Evolutionary conservation across 2,113 vertebrate genomes (phyloP).

Genomic region (Elephas maximus): DNA sequence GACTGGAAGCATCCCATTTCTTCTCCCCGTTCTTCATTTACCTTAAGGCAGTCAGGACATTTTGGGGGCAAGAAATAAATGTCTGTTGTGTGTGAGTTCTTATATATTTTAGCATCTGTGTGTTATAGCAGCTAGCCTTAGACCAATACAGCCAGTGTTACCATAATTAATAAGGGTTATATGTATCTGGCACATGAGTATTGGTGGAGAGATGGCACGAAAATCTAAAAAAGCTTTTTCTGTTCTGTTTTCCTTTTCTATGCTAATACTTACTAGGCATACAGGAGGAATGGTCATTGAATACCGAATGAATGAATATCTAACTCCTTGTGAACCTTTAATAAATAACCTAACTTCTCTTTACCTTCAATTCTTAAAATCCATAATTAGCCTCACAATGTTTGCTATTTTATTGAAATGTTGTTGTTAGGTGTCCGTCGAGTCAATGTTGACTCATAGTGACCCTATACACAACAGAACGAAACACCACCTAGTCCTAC

Average conservation of each 20-base stretch:
- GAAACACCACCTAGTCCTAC: too few relatives aligned
- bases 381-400: constrained; percentile 48
- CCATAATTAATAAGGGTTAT: background rate
- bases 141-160: background rate
- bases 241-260: constrained; percentile 11
- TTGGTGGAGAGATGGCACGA: background rate
- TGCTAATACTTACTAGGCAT: background rate
- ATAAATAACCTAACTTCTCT: constrained; percentile 15
- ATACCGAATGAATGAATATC: background rate
- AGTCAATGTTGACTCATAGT: too few relatives aligned
- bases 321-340: background rate
- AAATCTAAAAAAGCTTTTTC: constrained; percentile 14
- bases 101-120: background rate
- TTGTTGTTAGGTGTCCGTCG: too few relatives aligned
- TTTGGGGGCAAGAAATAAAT: constrained; percentile 8
- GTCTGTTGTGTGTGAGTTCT: background rate
- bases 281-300: background rate
- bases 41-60: background rate
- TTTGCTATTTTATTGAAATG: constrained; percentile 26
- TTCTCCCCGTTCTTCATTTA: background rate
- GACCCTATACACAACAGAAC: too few relatives aligned
- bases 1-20: background rate
- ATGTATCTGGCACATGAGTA: background rate
- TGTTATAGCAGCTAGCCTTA: background rate
- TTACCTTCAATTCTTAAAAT: constrained; percentile 32